Evolutionary conservation across 2,888 invertebrate genomes (phyloP), one percentile per base, ranked within the genome.

Genomic region (Plemyria rubiginata): DNA sequence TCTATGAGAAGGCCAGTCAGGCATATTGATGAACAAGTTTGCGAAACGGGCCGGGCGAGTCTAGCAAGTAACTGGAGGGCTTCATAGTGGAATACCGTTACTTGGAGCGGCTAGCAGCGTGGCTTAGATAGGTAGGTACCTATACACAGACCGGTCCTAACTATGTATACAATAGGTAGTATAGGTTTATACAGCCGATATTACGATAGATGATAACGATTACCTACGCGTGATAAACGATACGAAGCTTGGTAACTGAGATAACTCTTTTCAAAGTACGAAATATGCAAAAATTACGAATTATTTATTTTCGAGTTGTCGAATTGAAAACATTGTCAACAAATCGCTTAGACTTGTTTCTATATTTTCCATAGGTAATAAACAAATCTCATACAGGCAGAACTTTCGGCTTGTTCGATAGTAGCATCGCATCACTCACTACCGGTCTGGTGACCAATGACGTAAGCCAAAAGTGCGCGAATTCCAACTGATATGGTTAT

Each of bases 391-490:
- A 32, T 56, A 38, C 51, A 58, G 45, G 50, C 54, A 32, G 38
- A 54, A 60, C 49, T 29, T 65, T 56, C 55, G 46, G 51, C 62
- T 64, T 53, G 67, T 74, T 75, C 68, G 67, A 65, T 72, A 73
- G 62, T 65, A 68, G 66, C 67, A 68, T 71, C 69, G 69, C 68
- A 56, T 60, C 64, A 74, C 62, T 60, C 64, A 74, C 62, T 78
- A 78, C 78, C 79, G 77, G 82, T 79, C 71, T 73, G 72, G 68
- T 79, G 77, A 79, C 81, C 77, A 84, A 80, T 88, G 84, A 84
- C 83, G 85, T 74, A 83, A 81, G 77, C 75, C 77, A 88, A 90
- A 90, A 90, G 80, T 91, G 90, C 91, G 90, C 90, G 90, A 91
- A 91, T 86, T 80, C 74, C 70, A 76, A 72, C 79, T 79, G 81